Evolutionary conservation across 2,113 vertebrate species (phyloP), one percentile per base, ranked within the genome.

Genomic region (Rostratula benghalensis): DNA sequence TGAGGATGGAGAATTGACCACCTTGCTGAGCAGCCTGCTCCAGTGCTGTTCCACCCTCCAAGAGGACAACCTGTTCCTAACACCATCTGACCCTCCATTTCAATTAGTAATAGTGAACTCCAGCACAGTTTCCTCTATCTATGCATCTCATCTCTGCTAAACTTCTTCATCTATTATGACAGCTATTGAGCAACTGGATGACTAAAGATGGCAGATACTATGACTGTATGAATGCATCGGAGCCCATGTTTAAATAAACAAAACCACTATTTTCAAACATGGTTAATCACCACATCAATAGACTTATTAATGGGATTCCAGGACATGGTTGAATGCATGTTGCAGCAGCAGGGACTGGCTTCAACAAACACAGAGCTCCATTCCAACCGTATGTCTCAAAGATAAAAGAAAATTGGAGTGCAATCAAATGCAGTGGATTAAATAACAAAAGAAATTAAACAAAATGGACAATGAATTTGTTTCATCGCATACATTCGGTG

Each of bases 271-370:
- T 96, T 97, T 93, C 95, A 94, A 96, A 97, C 92, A 95, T 16
- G 27, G 90, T 79, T 96, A 94, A 96, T 93, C 94, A 94, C 71
- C 93, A 96, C 96, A 97, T 96, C 90, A 96, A 77, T 74, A 93
- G 87, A 74, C 64, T 90, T 93, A 97, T 95, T 95, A 95, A 95
- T 86, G 84, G 87, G 67, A 91, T 93, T 91, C 87, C 87, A 94
- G 13, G 85, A 93, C 93, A 95, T 65, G 81, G 84, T 2, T 95
- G 87, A 92, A 87, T 83, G 54, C 93, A 75, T 93, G 95, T 73
- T 96, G 87, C 91, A 97, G 95, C 94, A 97, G 94, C 91, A 95
- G 91, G 89, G 74, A 87, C 91, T 89, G 77, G 78, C 81, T 96
- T 93, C 91, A 89, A 91, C 65, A 95, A 95, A 96, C 57, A 91